Conservation (phyloP, 1,140 invertebrate species). For the Trinorchestia longiramus region DNA sequence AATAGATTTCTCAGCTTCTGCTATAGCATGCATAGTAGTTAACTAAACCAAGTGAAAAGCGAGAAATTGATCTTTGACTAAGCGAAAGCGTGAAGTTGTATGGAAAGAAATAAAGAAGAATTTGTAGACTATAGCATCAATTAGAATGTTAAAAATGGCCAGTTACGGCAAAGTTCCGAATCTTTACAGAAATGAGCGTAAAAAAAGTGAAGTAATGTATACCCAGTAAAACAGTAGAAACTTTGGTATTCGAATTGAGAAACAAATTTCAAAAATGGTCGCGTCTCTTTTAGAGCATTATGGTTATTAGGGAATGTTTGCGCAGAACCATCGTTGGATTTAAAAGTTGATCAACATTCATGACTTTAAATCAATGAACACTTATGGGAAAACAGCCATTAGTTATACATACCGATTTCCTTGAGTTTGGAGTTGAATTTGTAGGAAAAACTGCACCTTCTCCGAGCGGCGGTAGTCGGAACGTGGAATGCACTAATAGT, state of each 20-base stretch:
- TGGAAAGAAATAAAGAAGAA: not conserved
- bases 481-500: not conserved
- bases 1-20: not conserved
- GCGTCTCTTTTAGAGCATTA: not conserved
- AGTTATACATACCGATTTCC: not conserved
- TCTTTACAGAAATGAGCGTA: not conserved
- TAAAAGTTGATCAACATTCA: not conserved
- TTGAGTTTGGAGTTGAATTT: not conserved
- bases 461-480: not conserved
- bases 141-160: not conserved
- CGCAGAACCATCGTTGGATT: not conserved
- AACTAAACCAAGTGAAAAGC: not conserved
- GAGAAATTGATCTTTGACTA: not conserved
- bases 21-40: not conserved
- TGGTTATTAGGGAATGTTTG: not conserved
- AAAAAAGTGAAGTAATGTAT: not conserved
- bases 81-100: not conserved
- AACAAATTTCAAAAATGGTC: not conserved
- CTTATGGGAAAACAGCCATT: not conserved
- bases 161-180: not conserved
- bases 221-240: not conserved
- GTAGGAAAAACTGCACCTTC: not conserved
- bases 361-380: not conserved
- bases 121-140: not conserved
- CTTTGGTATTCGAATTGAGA: not conserved